These are phyloP conservation scores for Paramormyrops hopkinsi DNA, from an alignment of 2,797 vertebrate species.

Conservation along the genomic window DNA sequence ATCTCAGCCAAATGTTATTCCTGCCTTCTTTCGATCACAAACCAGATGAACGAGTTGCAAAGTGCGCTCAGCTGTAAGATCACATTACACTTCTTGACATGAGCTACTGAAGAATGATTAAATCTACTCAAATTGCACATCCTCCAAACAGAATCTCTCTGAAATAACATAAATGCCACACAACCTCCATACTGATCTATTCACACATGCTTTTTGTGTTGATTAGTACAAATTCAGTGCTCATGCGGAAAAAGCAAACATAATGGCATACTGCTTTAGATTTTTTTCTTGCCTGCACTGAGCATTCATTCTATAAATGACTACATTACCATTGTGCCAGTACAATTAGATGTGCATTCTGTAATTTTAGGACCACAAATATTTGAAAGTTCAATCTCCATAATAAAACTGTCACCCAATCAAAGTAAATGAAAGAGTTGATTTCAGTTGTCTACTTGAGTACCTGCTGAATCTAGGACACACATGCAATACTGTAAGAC, in stretches of 20 bases:
- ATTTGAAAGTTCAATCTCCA: neutral
- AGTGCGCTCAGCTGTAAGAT: constrained; percentile 53
- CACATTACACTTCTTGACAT: constrained; percentile 6
- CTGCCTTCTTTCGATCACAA: constrained; percentile 31
- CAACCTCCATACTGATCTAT: neutral
- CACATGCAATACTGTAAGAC: constrained; percentile 16
- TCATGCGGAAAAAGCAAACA: neutral
- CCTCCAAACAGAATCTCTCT: neutral
- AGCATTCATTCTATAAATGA: neutral
- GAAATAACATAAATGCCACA: neutral
- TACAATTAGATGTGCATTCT: neutral
- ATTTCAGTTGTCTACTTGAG: neutral
- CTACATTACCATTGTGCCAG: neutral
- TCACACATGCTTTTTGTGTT: neutral
- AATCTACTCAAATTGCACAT: neutral
- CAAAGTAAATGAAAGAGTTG: neutral
- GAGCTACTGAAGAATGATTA: neutral
- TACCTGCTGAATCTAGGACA: neutral
- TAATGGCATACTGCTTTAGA: neutral
- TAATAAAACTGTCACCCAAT: neutral
- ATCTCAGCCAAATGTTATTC: constrained; percentile 32
- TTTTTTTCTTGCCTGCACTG: neutral
- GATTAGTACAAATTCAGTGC: neutral
- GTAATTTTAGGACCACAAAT: neutral
- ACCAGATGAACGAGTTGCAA: constrained; percentile 52